These are phyloP conservation scores for Macropus fuliginosus DNA, from an alignment of 2,797 vertebrate genomes.

Conservation along the genomic window DNA sequence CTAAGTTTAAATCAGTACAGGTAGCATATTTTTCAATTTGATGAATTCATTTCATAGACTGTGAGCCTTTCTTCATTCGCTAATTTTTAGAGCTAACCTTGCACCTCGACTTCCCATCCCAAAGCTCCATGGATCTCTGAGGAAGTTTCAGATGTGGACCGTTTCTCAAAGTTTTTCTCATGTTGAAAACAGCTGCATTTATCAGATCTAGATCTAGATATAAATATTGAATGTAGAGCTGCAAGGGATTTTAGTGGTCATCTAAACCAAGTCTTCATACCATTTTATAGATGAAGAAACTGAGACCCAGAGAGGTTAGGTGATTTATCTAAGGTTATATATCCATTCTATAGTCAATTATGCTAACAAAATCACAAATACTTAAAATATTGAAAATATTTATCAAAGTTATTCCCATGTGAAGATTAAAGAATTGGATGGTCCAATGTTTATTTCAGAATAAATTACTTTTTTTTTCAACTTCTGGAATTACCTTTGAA, in stretches of 20 bases:
- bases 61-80: background rate
- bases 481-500: background rate
- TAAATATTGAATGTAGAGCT: background rate
- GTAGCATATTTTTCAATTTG: background rate
- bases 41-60: background rate
- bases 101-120: background rate
- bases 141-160: background rate
- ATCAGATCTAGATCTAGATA: background rate
- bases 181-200: background rate
- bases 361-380: background rate
- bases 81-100: background rate
- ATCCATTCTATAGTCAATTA: background rate
- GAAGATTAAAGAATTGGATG: background rate
- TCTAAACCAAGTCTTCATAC: background rate
- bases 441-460: background rate
- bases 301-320: background rate
- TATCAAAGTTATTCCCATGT: background rate
- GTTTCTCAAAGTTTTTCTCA: background rate
- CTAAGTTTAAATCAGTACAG: background rate
- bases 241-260: background rate
- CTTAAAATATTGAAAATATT: background rate
- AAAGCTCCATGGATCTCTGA: background rate
- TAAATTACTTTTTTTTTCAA: background rate
- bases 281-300: background rate
- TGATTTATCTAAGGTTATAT: background rate